A percentile compares a stretch with the other conserved stretches of the same genome.
Conservation (phyloP, 2,113 vertebrate genomes). For the Vulpes ferrilata region DNA sequence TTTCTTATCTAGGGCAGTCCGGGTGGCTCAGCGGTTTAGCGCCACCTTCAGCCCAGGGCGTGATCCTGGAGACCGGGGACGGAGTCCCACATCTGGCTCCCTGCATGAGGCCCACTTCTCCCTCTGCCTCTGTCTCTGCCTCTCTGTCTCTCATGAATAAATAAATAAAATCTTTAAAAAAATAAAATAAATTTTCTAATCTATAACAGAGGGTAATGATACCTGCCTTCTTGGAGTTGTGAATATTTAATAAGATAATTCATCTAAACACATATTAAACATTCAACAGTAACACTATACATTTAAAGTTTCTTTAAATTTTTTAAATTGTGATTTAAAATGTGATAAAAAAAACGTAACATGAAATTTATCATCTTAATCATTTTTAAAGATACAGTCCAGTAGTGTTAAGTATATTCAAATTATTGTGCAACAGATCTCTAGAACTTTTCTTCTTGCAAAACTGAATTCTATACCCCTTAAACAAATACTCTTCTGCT, state of each 20-base stretch:
- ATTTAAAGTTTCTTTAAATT: neutral
- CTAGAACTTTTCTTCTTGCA: neutral
- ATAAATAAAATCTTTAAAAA: too few species aligned
- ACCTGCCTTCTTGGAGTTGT: neutral
- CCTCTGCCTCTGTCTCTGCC: too few species aligned
- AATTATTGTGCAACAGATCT: neutral
- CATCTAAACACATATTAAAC: neutral
- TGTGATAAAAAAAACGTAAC: neutral
- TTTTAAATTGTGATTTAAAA: constrained; percentile 20
- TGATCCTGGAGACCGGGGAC: too few species aligned
- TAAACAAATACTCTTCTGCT: neutral
- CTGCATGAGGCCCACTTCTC: too few species aligned
- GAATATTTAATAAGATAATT: constrained; percentile 6
- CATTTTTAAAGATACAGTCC: neutral
- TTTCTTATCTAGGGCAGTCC: neutral
- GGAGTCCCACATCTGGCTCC: too few species aligned
- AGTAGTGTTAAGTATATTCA: neutral
- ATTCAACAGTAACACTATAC: neutral
- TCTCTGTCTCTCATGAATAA: too few species aligned
- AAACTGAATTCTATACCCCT: neutral
- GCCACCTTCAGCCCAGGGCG: too few species aligned
- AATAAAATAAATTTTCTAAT: neutral
- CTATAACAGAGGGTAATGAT: neutral
- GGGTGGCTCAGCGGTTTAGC: too few species aligned
- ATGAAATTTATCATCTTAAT: neutral